Percentiles rank a stretch among this genome's conserved stretches.
These are phyloP conservation scores for Diadumene lineata DNA, from an alignment of 92 coral and sea anemone genomes.

Conservation along the genomic window DNA sequence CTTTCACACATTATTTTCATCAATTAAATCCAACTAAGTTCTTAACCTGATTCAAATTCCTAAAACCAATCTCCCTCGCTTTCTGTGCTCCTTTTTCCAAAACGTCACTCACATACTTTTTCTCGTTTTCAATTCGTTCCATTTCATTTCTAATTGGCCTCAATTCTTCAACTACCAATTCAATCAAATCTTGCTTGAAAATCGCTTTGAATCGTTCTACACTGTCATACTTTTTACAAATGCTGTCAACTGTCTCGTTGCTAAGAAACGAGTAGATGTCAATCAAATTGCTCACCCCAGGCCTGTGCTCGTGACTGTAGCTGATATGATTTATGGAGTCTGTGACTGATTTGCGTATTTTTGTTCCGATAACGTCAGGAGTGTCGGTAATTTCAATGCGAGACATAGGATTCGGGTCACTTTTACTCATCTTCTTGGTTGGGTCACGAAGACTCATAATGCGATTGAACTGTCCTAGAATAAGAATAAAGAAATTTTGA, in stretches of 20 bases:
- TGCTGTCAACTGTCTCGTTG: slow-evolving; percentile 35
- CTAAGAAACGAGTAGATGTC: slow-evolving; percentile 67
- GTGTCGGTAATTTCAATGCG: slow-evolving; percentile 67
- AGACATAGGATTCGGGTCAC: slow-evolving; percentile 59
- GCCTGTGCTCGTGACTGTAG: slow-evolving; percentile 59
- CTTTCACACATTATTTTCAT: no score
- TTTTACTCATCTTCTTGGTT: slow-evolving; percentile 78
- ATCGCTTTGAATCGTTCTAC: slow-evolving; percentile 52
- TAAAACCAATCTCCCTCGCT: slow-evolving; percentile 49
- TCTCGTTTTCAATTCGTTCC: slow-evolving; percentile 31
- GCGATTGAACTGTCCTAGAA: slow-evolving; percentile 35
- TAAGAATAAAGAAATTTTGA: not conserved
- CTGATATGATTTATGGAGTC: slow-evolving; percentile 74
- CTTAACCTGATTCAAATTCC: slow-evolving; percentile 47
- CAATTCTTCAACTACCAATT: slow-evolving; percentile 49
- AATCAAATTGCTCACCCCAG: slow-evolving; percentile 73
- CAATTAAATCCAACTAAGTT: slow-evolving; percentile 45
- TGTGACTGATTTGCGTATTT: slow-evolving; percentile 71
- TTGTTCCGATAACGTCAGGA: slow-evolving; percentile 53
- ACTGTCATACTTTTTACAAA: slow-evolving; percentile 54
- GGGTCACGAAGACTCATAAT: slow-evolving; percentile 84
- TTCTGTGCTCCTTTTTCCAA: slow-evolving; percentile 48
- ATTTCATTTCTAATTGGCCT: slow-evolving; percentile 40
- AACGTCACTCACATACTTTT: slow-evolving; percentile 41
- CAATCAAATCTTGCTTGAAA: slow-evolving; percentile 67